Evolutionary conservation across 2,888 invertebrate genomes (phyloP), one percentile per base, ranked within the genome.

Genomic region (Drosophila infuscata): DNA sequence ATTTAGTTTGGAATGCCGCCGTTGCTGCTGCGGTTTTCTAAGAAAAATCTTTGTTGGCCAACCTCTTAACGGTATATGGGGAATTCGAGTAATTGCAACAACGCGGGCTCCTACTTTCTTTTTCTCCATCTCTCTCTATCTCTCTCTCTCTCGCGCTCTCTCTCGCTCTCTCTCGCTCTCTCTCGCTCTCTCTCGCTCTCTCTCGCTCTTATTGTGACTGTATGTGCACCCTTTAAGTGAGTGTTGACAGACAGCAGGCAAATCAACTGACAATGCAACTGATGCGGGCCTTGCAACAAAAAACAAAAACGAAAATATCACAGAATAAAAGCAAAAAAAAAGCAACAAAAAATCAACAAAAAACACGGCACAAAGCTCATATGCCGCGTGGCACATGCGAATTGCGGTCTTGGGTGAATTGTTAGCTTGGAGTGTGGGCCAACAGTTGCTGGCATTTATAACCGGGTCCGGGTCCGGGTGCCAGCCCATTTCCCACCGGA

Each of bases 21-120:
- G 78, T 57, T 76, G 81, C 74, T 59, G 60, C 52, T 53, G 80
- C 63, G 83, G 83, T 67, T 83, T 85, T 85, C 88, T 78, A 58
- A 90, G 88, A 87, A 85, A 85, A 85, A 85, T 90, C 91, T 88
- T 83, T 81, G 75, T 81, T 89, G 80, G 78, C 79, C 79, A 73
- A 84, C 67, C 79, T 73, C 79, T 81, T 81, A 73, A 73, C 81
- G 76, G 70, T 81, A 76, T 58, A 68, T 61, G 63, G 82, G 81
- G 82, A 82, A 80, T 80, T 67, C 71, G 64, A 53, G 71, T 79
- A 77, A 82, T 80, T 85, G 81, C 85, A 74, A 67, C 77, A 81
- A 64, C 51, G 52, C 70, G 29, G 48, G 46, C 53, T 48, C n/a
- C 30, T 43, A 0, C 33, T n/a, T 35, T 33, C 15, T 25, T 32